Percentiles rank a stretch among this genome's conserved stretches.
These are phyloP conservation scores for Platycnemis pennipes DNA, from an alignment of 2,888 invertebrate species.

Conservation along the genomic window DNA sequence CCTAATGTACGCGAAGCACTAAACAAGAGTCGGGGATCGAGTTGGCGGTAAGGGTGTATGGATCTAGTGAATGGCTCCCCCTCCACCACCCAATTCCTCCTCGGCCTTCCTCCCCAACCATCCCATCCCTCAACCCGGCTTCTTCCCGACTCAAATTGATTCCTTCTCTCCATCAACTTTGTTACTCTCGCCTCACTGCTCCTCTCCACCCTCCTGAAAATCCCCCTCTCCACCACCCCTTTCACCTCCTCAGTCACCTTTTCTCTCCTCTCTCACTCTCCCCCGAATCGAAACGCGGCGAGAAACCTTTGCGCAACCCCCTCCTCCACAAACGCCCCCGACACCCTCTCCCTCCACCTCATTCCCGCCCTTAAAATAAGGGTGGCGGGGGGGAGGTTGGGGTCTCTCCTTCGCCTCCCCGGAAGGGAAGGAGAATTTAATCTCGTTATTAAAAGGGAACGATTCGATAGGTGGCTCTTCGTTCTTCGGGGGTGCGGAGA, in stretches of 20 bases:
- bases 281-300: too few species aligned
- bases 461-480: neutral
- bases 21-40: neutral
- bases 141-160: neutral
- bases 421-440: neutral
- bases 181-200: neutral
- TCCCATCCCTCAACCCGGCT: neutral
- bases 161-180: constrained; percentile 18
- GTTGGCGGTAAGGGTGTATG: too few species aligned
- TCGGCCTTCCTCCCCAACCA: neutral
- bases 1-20: neutral
- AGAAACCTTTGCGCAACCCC: too few species aligned
- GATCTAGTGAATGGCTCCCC: too few species aligned
- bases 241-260: neutral
- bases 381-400: neutral
- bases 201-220: neutral
- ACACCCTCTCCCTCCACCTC: neutral
- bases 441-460: constrained; percentile 29
- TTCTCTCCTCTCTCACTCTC: neutral
- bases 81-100: neutral
- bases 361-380: neutral
- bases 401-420: neutral
- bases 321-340: too few species aligned
- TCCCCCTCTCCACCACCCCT: neutral
- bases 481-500: neutral